Conservation (phyloP, 2,888 invertebrate species). For the Argyra leucocephala region DNA sequence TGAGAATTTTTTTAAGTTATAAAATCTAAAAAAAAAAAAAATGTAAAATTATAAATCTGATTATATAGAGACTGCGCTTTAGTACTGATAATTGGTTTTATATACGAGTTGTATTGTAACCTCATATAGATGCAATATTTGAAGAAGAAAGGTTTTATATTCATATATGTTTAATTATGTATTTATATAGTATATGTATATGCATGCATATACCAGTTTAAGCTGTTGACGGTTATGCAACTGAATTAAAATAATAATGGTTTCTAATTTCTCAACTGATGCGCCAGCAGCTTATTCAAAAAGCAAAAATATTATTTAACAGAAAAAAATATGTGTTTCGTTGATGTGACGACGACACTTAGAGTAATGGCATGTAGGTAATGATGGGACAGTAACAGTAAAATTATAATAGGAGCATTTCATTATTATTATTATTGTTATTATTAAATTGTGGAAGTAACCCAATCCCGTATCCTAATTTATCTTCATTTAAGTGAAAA, state of each 20-base stretch:
- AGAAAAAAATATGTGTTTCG: not conserved
- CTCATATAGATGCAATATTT: not conserved
- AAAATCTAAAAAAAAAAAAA: too few species aligned
- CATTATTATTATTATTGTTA: too few species aligned
- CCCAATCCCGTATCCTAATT: slow-evolving; percentile 1
- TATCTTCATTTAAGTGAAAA: slow-evolving; percentile 3
- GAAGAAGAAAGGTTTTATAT: not conserved
- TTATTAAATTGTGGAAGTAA: not conserved
- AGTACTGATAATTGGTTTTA: too few species aligned
- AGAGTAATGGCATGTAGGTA: not conserved
- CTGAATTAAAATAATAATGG: not conserved
- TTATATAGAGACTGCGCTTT: too few species aligned
- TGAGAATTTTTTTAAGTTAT: too few species aligned
- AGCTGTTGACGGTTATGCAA: not conserved
- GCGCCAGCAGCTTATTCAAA: not conserved
- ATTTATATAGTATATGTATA: not conserved
- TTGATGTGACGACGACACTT: not conserved
- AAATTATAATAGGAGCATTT: not conserved
- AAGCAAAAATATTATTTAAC: not conserved
- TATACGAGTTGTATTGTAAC: not conserved
- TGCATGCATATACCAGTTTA: not conserved
- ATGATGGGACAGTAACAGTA: not conserved
- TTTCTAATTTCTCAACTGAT: not conserved
- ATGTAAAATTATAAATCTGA: too few species aligned
- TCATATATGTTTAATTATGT: too few species aligned